Evolutionary conservation across 2,888 invertebrate species (phyloP), one percentile per base, ranked within the genome.

Genomic region (Tuberolachnus salignus): DNA sequence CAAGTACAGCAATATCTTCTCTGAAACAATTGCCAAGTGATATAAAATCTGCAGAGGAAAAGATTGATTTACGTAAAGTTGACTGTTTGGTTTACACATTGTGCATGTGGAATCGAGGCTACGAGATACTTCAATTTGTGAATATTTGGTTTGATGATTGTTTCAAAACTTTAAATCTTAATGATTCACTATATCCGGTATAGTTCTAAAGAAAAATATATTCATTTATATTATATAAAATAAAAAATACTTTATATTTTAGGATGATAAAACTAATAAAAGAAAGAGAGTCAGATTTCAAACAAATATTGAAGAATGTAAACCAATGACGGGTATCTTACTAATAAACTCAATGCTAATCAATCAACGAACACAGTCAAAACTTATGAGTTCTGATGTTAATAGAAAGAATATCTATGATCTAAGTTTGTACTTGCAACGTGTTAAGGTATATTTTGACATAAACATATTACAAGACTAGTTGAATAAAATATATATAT

Each of bases 131-230:
- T n/a, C 83, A 83, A 64, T 80, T 83, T 66, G 83, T 81, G 10
- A 81, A 80, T 2, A 82, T 83, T 57, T 83, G 83, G 83, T 66
- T 84, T n/a, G 83, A 83, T 70, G 82, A 82, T 55, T 82, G 82
- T 13, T 83, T 84, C 66, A 81, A 82, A 59, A 81, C 82, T 16
- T 78, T 82, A 66, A 70, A 82, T 46, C 81, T 83, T 42, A 83
- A 84, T 69, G 81, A 81, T 71, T 81, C 83, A 21, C 81, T 81
- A 26, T 66, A 81, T 34, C 81, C 80, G 2, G 82, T 82, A 81
- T 19, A 42, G 10, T 61, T 63, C 21, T 63, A 23, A 44, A 61
- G 75, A 80, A 78, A 42, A 8, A 51, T n/a, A n/a, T n/a, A 46
- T 61, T 55, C 3, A n/a, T 34, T 21, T 63, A 13, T 46, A 16